Percentiles rank a stretch among this genome's conserved stretches.
These are phyloP conservation scores for Palythoa grandis DNA, from an alignment of 92 coral and sea anemone genomes.

Conservation along the genomic window DNA sequence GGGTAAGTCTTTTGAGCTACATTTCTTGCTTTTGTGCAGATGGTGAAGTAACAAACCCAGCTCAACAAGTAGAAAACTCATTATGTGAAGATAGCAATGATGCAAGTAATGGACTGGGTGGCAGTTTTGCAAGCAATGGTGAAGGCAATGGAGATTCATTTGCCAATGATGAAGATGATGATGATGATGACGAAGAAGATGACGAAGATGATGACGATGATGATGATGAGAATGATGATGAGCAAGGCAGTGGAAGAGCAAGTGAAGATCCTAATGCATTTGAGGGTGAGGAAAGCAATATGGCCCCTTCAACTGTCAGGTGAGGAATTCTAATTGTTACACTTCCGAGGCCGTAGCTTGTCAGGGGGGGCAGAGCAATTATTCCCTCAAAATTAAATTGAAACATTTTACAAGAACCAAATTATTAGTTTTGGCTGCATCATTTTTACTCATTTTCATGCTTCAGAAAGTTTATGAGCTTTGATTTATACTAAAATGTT, in stretches of 20 bases:
- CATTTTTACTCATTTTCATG: too few relatives aligned
- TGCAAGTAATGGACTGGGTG: constrained; percentile 70
- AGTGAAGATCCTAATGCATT: constrained; percentile 52
- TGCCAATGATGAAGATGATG: constrained; percentile 46
- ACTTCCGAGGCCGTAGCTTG: too few relatives aligned
- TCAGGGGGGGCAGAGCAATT: not conserved
- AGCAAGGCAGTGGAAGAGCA: constrained; percentile 45
- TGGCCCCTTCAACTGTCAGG: constrained; percentile 87
- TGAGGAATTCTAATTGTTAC: constrained; percentile 1
- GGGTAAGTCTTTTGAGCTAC: not conserved
- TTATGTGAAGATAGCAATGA: constrained; percentile 59
- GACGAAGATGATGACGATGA: constrained; percentile 58
- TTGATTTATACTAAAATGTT: too few relatives aligned
- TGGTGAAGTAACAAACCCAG: not conserved
- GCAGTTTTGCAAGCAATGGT: constrained; percentile 76
- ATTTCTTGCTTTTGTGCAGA: constrained; percentile 24
- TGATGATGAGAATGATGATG: constrained; percentile 57
- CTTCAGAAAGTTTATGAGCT: too few relatives aligned
- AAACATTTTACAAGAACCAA: too few relatives aligned
- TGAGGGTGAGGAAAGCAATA: constrained; percentile 93
- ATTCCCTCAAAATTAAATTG: not conserved
- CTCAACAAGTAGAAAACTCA: not conserved
- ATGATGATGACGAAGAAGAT: constrained; percentile 53
- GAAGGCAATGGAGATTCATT: constrained; percentile 63
- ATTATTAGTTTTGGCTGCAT: too few relatives aligned